A percentile compares a stretch with the other conserved stretches of the same genome.
These are phyloP conservation scores for Oreocharis arfaki DNA, from an alignment of 2,113 vertebrate species.

Conservation along the genomic window DNA sequence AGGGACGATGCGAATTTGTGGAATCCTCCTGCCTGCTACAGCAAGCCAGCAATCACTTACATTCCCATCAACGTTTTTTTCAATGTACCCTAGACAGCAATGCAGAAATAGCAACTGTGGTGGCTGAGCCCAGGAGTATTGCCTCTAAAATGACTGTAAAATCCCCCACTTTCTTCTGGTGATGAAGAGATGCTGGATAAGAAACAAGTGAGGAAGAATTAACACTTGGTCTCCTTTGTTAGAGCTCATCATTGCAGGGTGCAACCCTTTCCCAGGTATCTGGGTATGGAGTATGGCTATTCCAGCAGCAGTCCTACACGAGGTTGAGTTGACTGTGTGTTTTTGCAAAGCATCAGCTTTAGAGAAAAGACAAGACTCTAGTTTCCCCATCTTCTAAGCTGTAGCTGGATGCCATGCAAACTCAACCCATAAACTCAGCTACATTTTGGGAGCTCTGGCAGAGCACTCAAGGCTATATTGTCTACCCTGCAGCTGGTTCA, in stretches of 20 bases:
- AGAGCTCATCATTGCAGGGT: neutral
- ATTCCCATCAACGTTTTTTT: neutral
- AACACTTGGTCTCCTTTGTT: neutral
- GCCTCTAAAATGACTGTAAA: neutral
- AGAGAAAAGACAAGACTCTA: neutral
- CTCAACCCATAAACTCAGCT: neutral
- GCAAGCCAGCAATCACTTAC: slow-evolving; percentile 16
- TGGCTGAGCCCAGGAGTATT: neutral
- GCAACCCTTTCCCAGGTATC: neutral
- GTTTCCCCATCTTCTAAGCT: neutral
- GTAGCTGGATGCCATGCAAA: neutral
- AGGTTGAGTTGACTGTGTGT: neutral
- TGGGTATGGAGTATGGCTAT: neutral
- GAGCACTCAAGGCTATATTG: neutral
- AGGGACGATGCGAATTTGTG: neutral
- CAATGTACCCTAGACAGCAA: neutral
- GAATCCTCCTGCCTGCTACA: slow-evolving; percentile 23
- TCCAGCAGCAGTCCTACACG: neutral
- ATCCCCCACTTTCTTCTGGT: neutral
- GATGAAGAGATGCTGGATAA: neutral
- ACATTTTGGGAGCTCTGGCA: neutral
- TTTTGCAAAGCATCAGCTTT: neutral
- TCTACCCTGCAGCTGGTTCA: neutral
- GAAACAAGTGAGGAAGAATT: neutral
- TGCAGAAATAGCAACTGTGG: slow-evolving; percentile 13